These are phyloP conservation scores for Neosilurus hyrtlii DNA, from an alignment of 2,797 vertebrate genomes.

Conservation along the genomic window DNA sequence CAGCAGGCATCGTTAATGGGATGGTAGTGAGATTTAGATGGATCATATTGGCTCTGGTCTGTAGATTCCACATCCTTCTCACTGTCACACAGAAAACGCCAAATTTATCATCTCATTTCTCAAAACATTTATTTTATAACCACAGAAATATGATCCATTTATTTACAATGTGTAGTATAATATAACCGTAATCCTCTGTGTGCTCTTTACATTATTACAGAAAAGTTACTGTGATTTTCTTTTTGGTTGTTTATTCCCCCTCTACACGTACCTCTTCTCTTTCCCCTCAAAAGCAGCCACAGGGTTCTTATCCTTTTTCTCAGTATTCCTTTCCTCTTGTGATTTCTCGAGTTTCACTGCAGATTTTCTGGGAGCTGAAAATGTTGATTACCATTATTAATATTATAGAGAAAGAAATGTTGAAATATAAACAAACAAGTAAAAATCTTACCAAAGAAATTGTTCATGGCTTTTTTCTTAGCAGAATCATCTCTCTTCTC, in stretches of 20 bases:
- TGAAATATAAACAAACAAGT: neutral
- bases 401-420: neutral
- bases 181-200: too few species aligned
- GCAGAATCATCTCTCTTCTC: conserved; percentile 28
- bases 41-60: conserved; percentile 71
- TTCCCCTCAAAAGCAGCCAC: conserved; percentile 26
- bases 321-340: conserved; percentile 56
- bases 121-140: too few species aligned
- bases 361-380: conserved; percentile 77
- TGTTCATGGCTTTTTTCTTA: conserved; percentile 74
- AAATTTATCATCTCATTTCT: too few species aligned
- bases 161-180: too few species aligned
- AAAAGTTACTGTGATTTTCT: neutral
- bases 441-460: conserved; percentile 76
- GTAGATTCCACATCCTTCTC: conserved; percentile 53
- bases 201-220: too few species aligned
- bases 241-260: neutral
- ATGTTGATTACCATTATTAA: neutral
- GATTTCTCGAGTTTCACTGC: conserved; percentile 67
- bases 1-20: conserved; percentile 85
- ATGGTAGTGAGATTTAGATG: conserved; percentile 77
- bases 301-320: conserved; percentile 54
- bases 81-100: conserved; percentile 52
- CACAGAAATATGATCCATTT: too few species aligned
- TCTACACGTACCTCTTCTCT: conserved; percentile 39